Evolutionary conservation across 1,140 invertebrate species (phyloP), one percentile per base, ranked within the genome.

Genomic region (Drosophila tani): DNA sequence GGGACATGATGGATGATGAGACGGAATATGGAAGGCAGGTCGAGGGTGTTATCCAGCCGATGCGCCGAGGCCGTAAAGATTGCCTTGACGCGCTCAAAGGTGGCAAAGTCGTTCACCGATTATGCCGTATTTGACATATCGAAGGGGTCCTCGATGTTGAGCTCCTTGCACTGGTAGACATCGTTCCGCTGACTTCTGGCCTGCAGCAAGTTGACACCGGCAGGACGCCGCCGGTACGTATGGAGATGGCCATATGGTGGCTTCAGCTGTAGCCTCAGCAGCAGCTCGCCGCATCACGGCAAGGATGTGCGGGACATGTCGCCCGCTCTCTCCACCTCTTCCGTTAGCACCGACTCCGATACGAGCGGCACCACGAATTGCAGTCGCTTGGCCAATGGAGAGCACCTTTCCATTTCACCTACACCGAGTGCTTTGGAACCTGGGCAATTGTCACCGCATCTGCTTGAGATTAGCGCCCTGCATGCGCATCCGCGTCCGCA

Each of bases 281-380:
- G 45, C 15, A 43, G 53, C 15, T 63, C 78, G 0, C 27, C 27
- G 1, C 59, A 68, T 49, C 55, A 62, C 41, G 66, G 46, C 43
- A 69, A 69, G 21, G 67, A 69, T 32, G 40, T 15, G 41, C 47
- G 73, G 32, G 14, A 66, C 7, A 64, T 81, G 1, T 88, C 84
- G n/a, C 84, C 85, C 0, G 81, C 81, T 0, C 73, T 76, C 7
- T 88, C 84, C 38, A 68, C 46, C 8, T 68, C 76, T 21, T 88
- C 84, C 27, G n/a, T 75, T 15, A 49, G 60, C 45, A 86, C 70
- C 29, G 82, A 86, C 9, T 71, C 75, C 1, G 70, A 86, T 15
- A 86, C 78, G 82, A 85, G 82, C 12, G 38, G 47, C 17, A 47
- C 21, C 12, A 49, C 7, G 66, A 84, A 49, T 43, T 57, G 63